Base-by-base conservation (phyloP, 2,113 vertebrate species). In the Ciconia stormi region DNA sequence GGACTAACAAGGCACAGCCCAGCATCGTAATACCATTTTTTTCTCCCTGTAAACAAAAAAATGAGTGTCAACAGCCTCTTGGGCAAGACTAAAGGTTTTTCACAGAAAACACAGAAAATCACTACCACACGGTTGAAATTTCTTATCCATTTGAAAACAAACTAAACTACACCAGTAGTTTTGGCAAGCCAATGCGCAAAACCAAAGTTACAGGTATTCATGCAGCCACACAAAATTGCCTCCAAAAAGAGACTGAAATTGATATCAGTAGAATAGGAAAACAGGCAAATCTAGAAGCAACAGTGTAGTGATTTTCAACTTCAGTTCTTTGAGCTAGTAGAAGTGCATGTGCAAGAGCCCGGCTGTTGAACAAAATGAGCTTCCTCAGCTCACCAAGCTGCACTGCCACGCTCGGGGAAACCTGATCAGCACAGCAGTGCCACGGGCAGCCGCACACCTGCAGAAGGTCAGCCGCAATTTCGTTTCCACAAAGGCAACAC, bases 391-490 rank as follows among this genome's bases (percentile, higher is more conserved):
- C 66, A 27, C 23, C 59, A 42, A 38, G 58, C 52, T n/a, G 36
- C 63, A 27, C 49, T 89, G 96, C 92, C 42, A 16, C 7, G 82
- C 93, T 90, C 92, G 88, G 87, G 91, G 98, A 98, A 98, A 72
- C 96, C 88, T 71, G 97, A 98, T 96, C 96, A 96, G 97, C 80
- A 90, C 87, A 85, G 90, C 89, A 58, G 80, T 40, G 76, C 56
- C 70, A 38, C 46, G 94, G 95, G 42, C 62, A 55, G 52, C 38
- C 91, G 94, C 83, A 89, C 96, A 94, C 94, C 94, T 91, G 97
- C 96, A 98, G 97, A 98, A 98, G 98, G 97, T 95, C 97, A 97
- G 95, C 97, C 87, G 83, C 76, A 94, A 98, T 98, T 98, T 98
- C 95, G 96, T 97, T 96, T 98, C 95, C 97, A 97, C 95, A 97